Evolutionary conservation across 2,113 vertebrate species (phyloP), one percentile per base, ranked within the genome.

Genomic region (Agapornis roseicollis): DNA sequence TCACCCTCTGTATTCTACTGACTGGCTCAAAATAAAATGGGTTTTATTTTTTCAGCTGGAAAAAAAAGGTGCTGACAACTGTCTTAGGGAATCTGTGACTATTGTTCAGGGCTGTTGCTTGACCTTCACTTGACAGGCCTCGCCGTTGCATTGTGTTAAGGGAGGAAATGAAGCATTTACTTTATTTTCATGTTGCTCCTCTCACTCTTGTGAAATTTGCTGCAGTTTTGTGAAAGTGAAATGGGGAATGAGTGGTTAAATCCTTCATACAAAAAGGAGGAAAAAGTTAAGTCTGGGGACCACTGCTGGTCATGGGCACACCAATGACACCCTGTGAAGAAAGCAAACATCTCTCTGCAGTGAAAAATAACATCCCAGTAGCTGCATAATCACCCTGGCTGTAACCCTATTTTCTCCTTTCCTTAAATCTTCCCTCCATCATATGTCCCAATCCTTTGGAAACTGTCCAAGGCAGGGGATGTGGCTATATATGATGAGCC

Each of bases 51-150:
- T 87, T 90, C 55, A 84, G 77, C 76, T 65, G 79, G 56, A 85
- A 89, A 85, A 78, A 89, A 79, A 1, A 4, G 63, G 55, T 50
- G 39, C 50, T 88, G 88, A 72, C 68, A 80, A 93, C 52, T 89
- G 92, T 87, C 74, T 92, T 8, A 81, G 82, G 85, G 83, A 86
- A 72, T 76, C 56, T 83, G 61, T 72, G 83, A 31, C 65, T 78
- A 20, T 70, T 85, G 76, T 82, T 93, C 80, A 69, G 77, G 56
- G 65, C 55, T 96, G 72, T 83, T 94, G 69, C 80, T 66, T 92
- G 90, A 86, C 94, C 92, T 96, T 96, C 80, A 19, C 65, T 90
- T 83, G 92, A 86, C 90, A 95, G 56, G 22, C 42, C 64, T 85
- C 11, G 5, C 60, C 52, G 81, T 42, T 76, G 79, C 82, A 78